Percentiles rank a stretch among this genome's conserved stretches.
These are phyloP conservation scores for Xanthia icteritia DNA, from an alignment of 2,888 invertebrate species.

Conservation along the genomic window DNA sequence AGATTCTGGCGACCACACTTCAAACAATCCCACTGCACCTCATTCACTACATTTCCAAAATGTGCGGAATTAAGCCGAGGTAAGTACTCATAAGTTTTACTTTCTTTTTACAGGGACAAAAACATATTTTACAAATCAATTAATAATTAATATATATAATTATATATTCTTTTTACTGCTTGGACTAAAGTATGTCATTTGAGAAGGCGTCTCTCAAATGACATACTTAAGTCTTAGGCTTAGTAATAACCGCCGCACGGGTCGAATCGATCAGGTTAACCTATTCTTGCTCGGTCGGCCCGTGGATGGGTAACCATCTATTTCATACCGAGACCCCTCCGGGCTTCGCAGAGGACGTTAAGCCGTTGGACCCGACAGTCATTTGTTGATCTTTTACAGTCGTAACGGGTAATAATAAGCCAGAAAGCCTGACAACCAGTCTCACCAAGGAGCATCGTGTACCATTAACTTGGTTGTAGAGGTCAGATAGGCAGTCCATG, in stretches of 20 bases:
- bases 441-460: neutral
- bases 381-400: neutral
- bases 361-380: neutral
- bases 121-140: no score
- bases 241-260: neutral
- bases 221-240: no score
- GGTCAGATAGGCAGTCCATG: neutral
- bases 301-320: neutral
- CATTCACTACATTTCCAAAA: slow-evolving; percentile 36
- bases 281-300: neutral
- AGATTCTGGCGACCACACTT: slow-evolving; percentile 23
- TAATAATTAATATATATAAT: no score
- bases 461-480: neutral
- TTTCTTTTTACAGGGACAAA: neutral
- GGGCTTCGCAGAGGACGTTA: neutral
- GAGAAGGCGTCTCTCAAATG: no score
- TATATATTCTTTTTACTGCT: neutral
- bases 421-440: neutral
- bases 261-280: neutral
- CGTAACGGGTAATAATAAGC: neutral
- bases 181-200: neutral
- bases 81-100: slow-evolving; percentile 32
- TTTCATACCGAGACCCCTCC: neutral
- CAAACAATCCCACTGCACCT: slow-evolving; percentile 54
- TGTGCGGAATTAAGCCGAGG: slow-evolving; percentile 51